Base-by-base conservation (phyloP, 2,888 invertebrate genomes). In the Brachycybe producta region DNA sequence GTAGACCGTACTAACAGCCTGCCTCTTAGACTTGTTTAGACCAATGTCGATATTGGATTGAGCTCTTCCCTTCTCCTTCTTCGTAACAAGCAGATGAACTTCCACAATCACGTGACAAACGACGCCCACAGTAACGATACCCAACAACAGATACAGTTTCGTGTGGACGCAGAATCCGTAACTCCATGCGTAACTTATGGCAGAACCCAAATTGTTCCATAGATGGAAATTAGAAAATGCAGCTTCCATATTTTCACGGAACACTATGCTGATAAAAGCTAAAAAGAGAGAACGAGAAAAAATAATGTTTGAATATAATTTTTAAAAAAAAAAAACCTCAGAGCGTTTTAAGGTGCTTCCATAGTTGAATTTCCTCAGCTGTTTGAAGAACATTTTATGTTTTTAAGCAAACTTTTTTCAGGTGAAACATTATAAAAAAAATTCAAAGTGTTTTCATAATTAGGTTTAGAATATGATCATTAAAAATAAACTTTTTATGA, bases 161-260 rank as follows among this genome's bases (percentile, higher is more conserved):
- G 82, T 82, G 54, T 80, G 73, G 48, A 85, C 83, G 67, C 87
- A 87, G 23, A 87, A 71, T 60, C 84, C 83, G 26, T 84, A 85
- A 58, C 86, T 85, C 70, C 85, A 86, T 1, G 85, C 85, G 63
- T 87, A 88, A 7, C 86, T 86, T 40, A 87, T 80, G 26, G 87
- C 86, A 67, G 87, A 88, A 2, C 88, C 88, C 3, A 81, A 78
- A 47, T 84, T 84, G 67, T 88, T 87, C 88, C 88, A 88, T 5
- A 88, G 75, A 27, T 87, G 77, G 68, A 80, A 88, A 71, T 88
- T 88, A 51, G 86, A 86, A 74, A 88, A 88, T 1, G 87, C 88
- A 0, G 88, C 87, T 65, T 88, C 88, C 64, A 87, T 87, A 73
- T 87, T 86, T 52, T 84, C 79, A 61, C 84, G 74, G 74, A 85